These are phyloP conservation scores for Busseola fusca DNA, from an alignment of 2,888 invertebrate species.

Conservation along the genomic window DNA sequence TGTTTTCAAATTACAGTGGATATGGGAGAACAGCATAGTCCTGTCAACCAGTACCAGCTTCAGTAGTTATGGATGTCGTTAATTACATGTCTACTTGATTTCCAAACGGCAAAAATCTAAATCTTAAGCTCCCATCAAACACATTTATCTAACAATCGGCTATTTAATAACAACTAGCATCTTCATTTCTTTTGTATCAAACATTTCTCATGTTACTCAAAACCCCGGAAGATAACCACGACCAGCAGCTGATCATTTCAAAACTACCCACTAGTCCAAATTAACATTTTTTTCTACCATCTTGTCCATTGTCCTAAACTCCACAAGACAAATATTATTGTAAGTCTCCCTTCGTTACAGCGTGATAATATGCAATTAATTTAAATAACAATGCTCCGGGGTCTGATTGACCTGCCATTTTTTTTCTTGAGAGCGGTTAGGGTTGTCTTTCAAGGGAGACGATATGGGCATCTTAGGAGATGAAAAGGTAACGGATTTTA, in stretches of 20 bases:
- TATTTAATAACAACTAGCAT: constrained; percentile 4
- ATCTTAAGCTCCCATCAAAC: neutral
- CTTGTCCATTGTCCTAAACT: constrained; percentile 60
- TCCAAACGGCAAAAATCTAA: neutral
- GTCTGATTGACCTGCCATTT: constrained; percentile 64
- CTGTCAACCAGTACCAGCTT: too few species aligned
- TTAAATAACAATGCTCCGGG: constrained; percentile 72
- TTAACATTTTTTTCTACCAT: constrained; percentile 58
- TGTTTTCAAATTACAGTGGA: too few species aligned
- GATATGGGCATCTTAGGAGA: constrained; percentile 55
- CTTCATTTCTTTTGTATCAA: neutral
- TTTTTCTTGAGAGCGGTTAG: constrained; percentile 57
- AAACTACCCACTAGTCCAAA: constrained; percentile 52
- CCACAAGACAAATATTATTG: constrained; percentile 73
- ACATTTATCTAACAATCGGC: neutral
- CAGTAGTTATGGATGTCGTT: neutral
- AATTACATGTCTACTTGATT: neutral
- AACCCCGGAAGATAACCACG: constrained; percentile 35
- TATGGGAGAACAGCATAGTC: too few species aligned
- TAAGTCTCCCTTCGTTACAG: constrained; percentile 55
- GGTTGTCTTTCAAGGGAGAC: constrained; percentile 56
- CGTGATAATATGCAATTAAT: constrained; percentile 72
- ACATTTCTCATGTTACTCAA: constrained; percentile 36
- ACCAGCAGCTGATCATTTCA: constrained; percentile 40
- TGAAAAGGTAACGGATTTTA: constrained; percentile 45